phyloP scores from a whole-genome alignment of 2,797 vertebrate species.

The Alectoris magna region DNA sequence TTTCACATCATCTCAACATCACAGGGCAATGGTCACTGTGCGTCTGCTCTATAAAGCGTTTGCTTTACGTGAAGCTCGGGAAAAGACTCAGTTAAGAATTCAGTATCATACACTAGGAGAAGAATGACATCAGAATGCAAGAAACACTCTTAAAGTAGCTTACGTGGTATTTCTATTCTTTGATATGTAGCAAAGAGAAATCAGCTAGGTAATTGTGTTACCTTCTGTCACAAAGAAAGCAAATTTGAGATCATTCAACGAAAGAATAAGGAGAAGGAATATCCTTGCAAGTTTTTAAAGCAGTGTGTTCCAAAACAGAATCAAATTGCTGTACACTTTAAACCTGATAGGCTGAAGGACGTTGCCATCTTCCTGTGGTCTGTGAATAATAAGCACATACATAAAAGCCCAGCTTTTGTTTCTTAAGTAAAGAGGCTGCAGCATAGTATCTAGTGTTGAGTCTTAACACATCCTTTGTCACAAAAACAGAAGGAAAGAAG shows the following conservation, averaged over 20 bases:
- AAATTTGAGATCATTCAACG: not conserved
- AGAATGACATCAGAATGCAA: not conserved
- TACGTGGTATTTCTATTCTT: not conserved
- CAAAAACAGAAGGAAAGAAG: not conserved
- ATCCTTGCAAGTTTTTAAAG: not conserved
- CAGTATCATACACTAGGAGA: not conserved
- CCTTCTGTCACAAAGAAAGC: not conserved
- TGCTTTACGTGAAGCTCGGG: too few relatives aligned
- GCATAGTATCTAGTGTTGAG: not conserved
- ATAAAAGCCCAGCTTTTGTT: not conserved
- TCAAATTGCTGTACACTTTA: not conserved
- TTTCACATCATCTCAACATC: too few relatives aligned
- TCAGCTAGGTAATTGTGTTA: not conserved
- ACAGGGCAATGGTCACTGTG: too few relatives aligned
- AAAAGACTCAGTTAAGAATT: not conserved
- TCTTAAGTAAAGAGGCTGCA: not conserved
- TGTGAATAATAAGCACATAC: not conserved
- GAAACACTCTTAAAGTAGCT: not conserved
- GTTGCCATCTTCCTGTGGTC: not conserved
- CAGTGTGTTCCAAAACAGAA: not conserved
- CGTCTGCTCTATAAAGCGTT: too few relatives aligned
- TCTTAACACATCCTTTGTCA: slow-evolving; percentile 18
- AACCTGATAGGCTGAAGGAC: not conserved
- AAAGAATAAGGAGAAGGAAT: not conserved
- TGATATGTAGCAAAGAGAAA: not conserved